phyloP scores from a whole-genome alignment of 2,797 vertebrate genomes.

The Micromesistius poutassou region DNA sequence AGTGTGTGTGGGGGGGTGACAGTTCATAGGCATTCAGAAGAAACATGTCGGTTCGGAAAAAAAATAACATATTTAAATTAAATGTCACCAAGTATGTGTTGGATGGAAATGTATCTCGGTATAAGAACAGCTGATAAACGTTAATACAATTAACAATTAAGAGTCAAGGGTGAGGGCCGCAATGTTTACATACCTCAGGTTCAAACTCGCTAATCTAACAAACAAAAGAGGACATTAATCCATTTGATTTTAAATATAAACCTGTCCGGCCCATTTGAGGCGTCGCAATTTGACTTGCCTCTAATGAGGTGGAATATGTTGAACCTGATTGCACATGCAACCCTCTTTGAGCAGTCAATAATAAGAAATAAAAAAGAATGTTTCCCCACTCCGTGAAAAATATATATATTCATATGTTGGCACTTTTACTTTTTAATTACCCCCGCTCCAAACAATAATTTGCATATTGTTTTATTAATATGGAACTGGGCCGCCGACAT shows the following conservation, averaged over 20 bases:
- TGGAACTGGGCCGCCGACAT: constrained; percentile 67
- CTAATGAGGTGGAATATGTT: background rate
- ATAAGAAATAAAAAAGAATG: background rate
- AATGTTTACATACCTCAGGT: background rate
- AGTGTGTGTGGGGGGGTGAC: background rate
- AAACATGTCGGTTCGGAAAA: background rate
- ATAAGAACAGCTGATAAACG: background rate
- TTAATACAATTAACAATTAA: background rate
- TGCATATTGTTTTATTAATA: constrained; percentile 68
- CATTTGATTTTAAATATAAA: background rate
- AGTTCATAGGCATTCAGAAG: background rate
- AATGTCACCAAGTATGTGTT: no score
- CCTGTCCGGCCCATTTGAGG: background rate
- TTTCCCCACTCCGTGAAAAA: background rate
- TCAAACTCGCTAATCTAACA: background rate
- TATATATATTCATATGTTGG: background rate
- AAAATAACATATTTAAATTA: no score
- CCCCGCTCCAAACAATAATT: constrained; percentile 64
- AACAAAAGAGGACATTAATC: background rate
- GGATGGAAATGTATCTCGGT: background rate
- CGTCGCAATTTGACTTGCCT: background rate
- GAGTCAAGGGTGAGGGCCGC: background rate
- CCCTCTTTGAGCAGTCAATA: background rate
- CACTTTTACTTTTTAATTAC: constrained; percentile 61
- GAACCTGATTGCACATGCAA: background rate